Base-by-base conservation (phyloP, 2,888 invertebrate species). In the Cataglyphis rosenhaueri region DNA sequence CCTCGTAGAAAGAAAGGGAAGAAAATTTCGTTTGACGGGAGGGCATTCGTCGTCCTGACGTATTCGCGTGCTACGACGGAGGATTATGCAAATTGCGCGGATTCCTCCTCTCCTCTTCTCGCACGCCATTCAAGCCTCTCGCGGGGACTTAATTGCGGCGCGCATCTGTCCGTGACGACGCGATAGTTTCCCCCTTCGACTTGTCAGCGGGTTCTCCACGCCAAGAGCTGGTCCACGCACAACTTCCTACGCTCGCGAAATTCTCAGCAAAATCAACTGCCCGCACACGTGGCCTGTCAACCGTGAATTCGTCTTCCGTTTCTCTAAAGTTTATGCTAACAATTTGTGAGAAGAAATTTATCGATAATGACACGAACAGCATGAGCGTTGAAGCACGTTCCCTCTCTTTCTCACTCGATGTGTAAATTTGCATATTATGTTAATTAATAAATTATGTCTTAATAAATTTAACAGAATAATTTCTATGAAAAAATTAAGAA, bases 81-180 rank as follows among this genome's bases (percentile, higher is more conserved):
- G 83, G 65, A 78, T 86, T 84, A 84, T 86, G 82, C 74, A 84
- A 81, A 86, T 86, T 66, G 66, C 41, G n/a, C 15, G 32, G 61
- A 82, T 76, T 76, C 75, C 61, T 52, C n/a, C 25, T 70, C 55
- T 18, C 12, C 29, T 12, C 35, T 35, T 35, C 35, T 35, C 35
- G 59, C 68, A 75, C 29, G 73, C 79, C 82, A 70, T 62, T 64
- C 70, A 75, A 82, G 82, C 35, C 35, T 44, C 75, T 68, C 81
- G 59, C 52, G 21, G 52, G 41, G 74, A 66, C 81, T 87, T 87
- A 86, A 87, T 87, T 86, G 81, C 78, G 29, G 64, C 62, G 61
- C 64, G 62, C 74, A 70, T 82, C 71, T 44, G 71, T 57, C 57
- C 55, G 55, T 44, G 57, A 8, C 21, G 38, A 8, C 21, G 44